Percentiles rank a stretch among this genome's conserved stretches.
Evolutionary conservation across 2,888 invertebrate species (phyloP).

Genomic region (Nymphalis polychloros): DNA sequence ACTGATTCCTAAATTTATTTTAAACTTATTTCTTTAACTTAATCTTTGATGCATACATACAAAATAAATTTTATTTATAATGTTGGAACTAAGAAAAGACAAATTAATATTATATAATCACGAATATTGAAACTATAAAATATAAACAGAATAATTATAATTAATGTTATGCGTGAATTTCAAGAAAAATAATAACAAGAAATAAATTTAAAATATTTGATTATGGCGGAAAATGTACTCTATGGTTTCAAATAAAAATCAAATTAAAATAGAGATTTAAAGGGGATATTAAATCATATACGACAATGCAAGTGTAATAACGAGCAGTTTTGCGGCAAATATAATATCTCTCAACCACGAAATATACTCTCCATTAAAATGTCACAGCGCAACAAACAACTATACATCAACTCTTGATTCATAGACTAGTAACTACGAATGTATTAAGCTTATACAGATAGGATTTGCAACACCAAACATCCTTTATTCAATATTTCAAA

Average conservation of each 20-base stretch:
- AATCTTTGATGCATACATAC: too few relatives aligned
- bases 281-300: slow-evolving; percentile 56
- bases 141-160: too few relatives aligned
- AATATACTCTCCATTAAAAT: slow-evolving; percentile 56
- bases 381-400: slow-evolving; percentile 41
- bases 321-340: slow-evolving; percentile 56
- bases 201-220: too few relatives aligned
- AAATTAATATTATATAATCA: too few relatives aligned
- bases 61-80: too few relatives aligned
- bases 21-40: too few relatives aligned
- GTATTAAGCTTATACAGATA: slow-evolving; percentile 35
- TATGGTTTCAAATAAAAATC: slow-evolving; percentile 21
- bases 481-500: slow-evolving; percentile 14
- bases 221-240: not conserved
- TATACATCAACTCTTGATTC: slow-evolving; percentile 39
- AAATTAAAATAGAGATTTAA: slow-evolving; percentile 32
- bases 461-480: slow-evolving; percentile 20
- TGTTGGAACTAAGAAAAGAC: too few relatives aligned
- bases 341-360: slow-evolving; percentile 57
- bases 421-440: slow-evolving; percentile 38
- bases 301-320: slow-evolving; percentile 50
- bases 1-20: too few relatives aligned
- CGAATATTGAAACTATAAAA: too few relatives aligned
- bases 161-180: too few relatives aligned
- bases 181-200: too few relatives aligned